phyloP scores from a whole-genome alignment of 2,888 invertebrate species.

The Eristalis intricaria region DNA sequence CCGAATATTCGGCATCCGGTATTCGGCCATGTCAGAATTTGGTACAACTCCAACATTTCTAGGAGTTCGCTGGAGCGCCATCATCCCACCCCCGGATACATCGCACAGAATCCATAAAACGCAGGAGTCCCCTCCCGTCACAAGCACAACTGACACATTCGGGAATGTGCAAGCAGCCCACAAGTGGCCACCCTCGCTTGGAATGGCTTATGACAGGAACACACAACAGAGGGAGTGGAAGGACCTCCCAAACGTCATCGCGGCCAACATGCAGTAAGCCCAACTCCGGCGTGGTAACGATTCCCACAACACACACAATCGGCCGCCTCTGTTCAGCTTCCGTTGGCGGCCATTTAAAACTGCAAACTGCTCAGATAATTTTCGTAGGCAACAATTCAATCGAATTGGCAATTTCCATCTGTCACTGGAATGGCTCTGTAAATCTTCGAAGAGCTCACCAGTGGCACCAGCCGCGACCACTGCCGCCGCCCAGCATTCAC shows the following conservation, averaged over 20 bases:
- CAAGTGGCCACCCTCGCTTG: neutral
- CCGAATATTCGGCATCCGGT: too few relatives aligned
- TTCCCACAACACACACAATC: slow-evolving; percentile 34
- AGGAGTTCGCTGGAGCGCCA: too few relatives aligned
- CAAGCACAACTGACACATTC: neutral
- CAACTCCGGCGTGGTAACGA: neutral
- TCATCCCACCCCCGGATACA: too few relatives aligned
- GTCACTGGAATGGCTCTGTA: slow-evolving; percentile 68
- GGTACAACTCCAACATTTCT: too few relatives aligned
- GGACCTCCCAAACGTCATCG: slow-evolving; percentile 41
- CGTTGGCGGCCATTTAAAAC: slow-evolving; percentile 57
- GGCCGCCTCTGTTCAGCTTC: slow-evolving; percentile 41
- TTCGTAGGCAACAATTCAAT: slow-evolving; percentile 72
- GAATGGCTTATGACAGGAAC: neutral
- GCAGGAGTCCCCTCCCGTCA: neutral
- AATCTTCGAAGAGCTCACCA: slow-evolving; percentile 61
- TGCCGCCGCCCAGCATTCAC: neutral
- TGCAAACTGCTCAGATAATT: slow-evolving; percentile 71
- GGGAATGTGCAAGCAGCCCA: neutral
- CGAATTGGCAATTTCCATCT: slow-evolving; percentile 72
- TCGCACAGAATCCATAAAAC: neutral
- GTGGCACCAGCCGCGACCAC: slow-evolving; percentile 18
- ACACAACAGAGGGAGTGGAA: neutral
- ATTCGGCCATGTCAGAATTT: too few relatives aligned
- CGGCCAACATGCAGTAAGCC: slow-evolving; percentile 54